Percentiles rank a stretch among this genome's conserved stretches.
These are phyloP conservation scores for Melitaea cinxia DNA, from an alignment of 1,140 invertebrate species.

Conservation along the genomic window DNA sequence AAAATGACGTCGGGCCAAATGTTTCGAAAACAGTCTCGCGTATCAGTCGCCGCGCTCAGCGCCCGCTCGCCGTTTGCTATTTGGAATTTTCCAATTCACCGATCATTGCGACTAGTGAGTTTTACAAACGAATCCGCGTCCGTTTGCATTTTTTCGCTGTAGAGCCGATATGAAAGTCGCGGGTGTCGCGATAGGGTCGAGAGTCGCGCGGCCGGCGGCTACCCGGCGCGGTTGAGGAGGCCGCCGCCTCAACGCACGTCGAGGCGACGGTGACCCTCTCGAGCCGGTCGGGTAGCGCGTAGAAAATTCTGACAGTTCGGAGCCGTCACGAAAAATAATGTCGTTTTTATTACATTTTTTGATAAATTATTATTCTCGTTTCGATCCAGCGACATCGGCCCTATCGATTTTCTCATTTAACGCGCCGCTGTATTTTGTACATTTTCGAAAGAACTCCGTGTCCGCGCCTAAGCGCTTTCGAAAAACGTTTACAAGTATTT, in stretches of 20 bases:
- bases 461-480: conserved; percentile 73
- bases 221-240: conserved; percentile 60
- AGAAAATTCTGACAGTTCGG: conserved; percentile 79
- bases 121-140: conserved; percentile 76
- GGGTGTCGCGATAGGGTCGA: conserved; percentile 65
- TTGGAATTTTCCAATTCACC: conserved; percentile 77
- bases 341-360: conserved; percentile 82
- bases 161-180: conserved; percentile 76
- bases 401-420: conserved; percentile 80
- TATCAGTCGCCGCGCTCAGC: conserved; percentile 66
- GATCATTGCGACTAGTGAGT: conserved; percentile 67
- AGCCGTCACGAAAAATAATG: conserved; percentile 79
- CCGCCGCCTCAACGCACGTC: conserved; percentile 6
- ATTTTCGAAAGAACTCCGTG: conserved; percentile 72
- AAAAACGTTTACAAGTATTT: conserved; percentile 77
- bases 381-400: conserved; percentile 64
- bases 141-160: conserved; percentile 72
- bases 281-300: conserved; percentile 59
- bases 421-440: conserved; percentile 72
- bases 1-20: conserved; percentile 77
- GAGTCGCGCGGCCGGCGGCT: conserved; percentile 46
- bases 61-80: conserved; percentile 64
- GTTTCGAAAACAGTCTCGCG: conserved; percentile 80
- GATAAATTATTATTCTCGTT: conserved; percentile 80
- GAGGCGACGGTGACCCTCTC: conserved; percentile 24